Conservation (phyloP, 2,888 invertebrate species). For the Idaea biselata region DNA sequence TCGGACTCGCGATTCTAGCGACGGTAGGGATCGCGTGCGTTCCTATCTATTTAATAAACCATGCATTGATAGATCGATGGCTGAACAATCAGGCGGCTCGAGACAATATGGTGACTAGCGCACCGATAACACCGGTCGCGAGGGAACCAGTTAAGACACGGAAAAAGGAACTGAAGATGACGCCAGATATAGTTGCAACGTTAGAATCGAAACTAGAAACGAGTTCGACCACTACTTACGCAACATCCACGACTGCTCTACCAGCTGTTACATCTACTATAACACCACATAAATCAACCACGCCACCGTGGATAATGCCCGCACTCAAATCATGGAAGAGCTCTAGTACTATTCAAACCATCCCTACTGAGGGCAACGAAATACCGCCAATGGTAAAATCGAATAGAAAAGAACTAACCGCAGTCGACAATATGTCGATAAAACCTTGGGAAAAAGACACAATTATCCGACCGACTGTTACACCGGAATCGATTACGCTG, state of each 20-base stretch:
- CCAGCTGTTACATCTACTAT: conserved; percentile 35
- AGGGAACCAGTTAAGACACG: conserved; percentile 58
- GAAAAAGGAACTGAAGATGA: conserved; percentile 65
- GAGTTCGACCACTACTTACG: conserved; percentile 42
- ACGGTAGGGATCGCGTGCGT: conserved; percentile 58
- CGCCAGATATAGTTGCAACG: conserved; percentile 50
- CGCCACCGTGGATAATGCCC: conserved; percentile 78
- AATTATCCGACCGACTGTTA: conserved; percentile 63
- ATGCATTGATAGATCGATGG: conserved; percentile 23
- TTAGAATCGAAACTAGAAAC: conserved; percentile 48
- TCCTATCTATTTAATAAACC: conserved; percentile 62
- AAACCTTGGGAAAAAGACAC: conserved; percentile 70
- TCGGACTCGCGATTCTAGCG: conserved; percentile 58
- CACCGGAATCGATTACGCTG: conserved; percentile 58
- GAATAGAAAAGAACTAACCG: conserved; percentile 53
- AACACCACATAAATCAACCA: conserved; percentile 50
- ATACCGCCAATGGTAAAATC: conserved; percentile 55
- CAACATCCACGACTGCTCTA: conserved; percentile 33
- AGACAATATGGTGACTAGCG: conserved; percentile 33
- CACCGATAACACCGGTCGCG: conserved; percentile 50
- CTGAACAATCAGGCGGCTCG: conserved; percentile 13
- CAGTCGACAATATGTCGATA: conserved; percentile 57
- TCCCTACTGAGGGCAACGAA: conserved; percentile 56
- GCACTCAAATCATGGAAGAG: conserved; percentile 71
- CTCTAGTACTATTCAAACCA: conserved; percentile 54